phyloP scores from a whole-genome alignment of 1,140 invertebrate species.

The Adelges cooleyi region DNA sequence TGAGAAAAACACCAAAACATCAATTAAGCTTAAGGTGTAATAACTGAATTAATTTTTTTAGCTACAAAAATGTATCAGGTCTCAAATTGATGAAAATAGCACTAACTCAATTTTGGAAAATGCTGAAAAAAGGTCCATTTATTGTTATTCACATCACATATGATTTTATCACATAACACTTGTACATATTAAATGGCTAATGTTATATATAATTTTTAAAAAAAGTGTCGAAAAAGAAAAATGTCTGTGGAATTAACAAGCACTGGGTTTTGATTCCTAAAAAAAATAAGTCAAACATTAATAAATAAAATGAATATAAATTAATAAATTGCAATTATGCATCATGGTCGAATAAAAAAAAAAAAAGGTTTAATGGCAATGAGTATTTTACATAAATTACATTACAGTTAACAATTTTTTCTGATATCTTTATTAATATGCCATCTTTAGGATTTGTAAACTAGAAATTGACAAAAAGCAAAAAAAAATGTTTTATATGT shows the following conservation, averaged over 20 bases:
- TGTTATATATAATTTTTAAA: neutral
- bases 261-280: constrained; percentile 16
- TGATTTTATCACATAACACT: no score
- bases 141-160: no score
- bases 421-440: neutral
- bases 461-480: neutral
- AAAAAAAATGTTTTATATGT: no score
- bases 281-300: neutral
- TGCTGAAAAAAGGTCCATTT: no score
- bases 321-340: neutral
- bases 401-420: neutral
- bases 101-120: no score
- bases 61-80: no score
- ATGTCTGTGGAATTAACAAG: neutral
- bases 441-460: neutral
- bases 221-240: neutral
- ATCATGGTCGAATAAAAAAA: neutral
- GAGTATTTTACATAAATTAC: neutral
- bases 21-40: no score
- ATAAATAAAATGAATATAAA: neutral
- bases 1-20: no score
- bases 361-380: neutral
- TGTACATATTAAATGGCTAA: no score
- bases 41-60: no score
- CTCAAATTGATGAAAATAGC: no score